Percentiles rank a stretch among this genome's conserved stretches.
These are phyloP conservation scores for Genyomyrus donnyi DNA, from an alignment of 2,113 vertebrate genomes.

Conservation along the genomic window DNA sequence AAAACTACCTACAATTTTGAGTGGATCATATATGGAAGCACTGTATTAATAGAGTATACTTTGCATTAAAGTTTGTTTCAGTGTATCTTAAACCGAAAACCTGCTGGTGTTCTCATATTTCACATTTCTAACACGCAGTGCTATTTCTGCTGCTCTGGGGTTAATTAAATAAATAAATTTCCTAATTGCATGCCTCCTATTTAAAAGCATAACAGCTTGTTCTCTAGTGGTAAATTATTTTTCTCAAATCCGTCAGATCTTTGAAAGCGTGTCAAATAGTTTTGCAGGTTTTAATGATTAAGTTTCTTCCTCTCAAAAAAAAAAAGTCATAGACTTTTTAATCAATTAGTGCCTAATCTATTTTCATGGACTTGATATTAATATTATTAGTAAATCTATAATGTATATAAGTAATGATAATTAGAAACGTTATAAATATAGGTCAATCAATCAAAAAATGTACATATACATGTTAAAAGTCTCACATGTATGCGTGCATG, in stretches of 20 bases:
- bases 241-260: neutral
- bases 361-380: neutral
- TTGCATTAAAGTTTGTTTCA: neutral
- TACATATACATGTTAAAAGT: neutral
- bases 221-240: neutral
- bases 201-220: neutral
- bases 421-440: neutral
- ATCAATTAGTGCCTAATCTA: neutral
- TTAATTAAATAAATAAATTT: conserved; percentile 9
- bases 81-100: neutral
- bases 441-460: neutral
- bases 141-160: neutral
- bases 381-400: neutral
- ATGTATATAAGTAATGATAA: neutral
- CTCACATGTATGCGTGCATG: neutral
- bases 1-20: neutral
- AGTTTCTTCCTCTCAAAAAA: neutral
- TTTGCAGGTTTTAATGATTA: conserved; percentile 8
- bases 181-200: neutral
- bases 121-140: neutral
- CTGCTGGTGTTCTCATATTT: neutral
- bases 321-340: neutral
- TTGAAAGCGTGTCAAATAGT: neutral
- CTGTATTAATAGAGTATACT: neutral
- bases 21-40: neutral